Evolutionary conservation across 2,888 invertebrate species (phyloP).

Genomic region (Priocnemis perturbator): DNA sequence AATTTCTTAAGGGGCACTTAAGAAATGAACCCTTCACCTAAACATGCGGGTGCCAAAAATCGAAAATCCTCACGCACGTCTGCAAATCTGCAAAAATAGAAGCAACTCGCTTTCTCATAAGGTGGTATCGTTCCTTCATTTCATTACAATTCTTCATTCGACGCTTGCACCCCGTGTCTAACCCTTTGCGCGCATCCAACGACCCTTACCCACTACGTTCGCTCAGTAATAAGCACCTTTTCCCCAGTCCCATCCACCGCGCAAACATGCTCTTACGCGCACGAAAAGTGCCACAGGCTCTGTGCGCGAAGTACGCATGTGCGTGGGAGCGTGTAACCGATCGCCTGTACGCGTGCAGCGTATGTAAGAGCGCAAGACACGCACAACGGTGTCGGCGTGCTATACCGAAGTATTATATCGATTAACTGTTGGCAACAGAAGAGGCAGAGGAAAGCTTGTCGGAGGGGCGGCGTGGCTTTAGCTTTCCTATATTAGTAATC

Average conservation of each 20-base stretch:
- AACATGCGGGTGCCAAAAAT: no score
- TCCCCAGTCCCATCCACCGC: no score
- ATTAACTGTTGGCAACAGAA: conserved; percentile 75
- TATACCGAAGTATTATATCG: conserved; percentile 74
- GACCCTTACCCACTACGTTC: background rate
- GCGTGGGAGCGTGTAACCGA: conserved; percentile 4
- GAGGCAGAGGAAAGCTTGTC: conserved; percentile 69
- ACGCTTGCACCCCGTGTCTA: no score
- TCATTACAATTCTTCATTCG: no score
- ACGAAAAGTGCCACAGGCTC: background rate
- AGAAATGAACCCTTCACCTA: no score
- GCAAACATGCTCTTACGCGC: no score
- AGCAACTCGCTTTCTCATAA: no score
- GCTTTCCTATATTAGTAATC: conserved; percentile 74
- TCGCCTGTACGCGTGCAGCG: conserved; percentile 35
- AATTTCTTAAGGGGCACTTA: no score
- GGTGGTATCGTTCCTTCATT: no score
- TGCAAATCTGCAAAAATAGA: no score
- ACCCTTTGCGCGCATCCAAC: background rate
- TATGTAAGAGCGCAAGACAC: conserved; percentile 33
- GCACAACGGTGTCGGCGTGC: conserved; percentile 55
- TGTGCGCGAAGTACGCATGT: background rate
- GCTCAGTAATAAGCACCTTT: background rate
- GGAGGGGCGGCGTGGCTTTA: conserved; percentile 68
- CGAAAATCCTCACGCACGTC: no score